Evolutionary conservation across 2,888 invertebrate genomes (phyloP).

Genomic region (Lottia gigantea): DNA sequence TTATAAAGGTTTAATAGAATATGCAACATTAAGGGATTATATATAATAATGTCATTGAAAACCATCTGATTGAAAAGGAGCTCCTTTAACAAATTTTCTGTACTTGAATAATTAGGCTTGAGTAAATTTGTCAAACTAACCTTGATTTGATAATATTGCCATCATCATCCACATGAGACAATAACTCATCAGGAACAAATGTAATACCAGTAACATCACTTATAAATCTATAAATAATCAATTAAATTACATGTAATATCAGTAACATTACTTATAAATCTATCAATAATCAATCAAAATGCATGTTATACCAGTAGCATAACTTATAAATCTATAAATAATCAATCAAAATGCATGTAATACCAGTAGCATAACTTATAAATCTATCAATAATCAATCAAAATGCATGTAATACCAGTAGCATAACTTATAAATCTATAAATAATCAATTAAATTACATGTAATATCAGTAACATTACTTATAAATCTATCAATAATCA

Average conservation of each 20-base stretch:
- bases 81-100: no score
- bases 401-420: neutral
- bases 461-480: conserved; percentile 11
- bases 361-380: no score
- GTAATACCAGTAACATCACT: conserved; percentile 12
- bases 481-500: neutral
- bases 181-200: conserved; percentile 12
- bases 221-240: conserved; percentile 3
- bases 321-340: conserved; percentile 9
- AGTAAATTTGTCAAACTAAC: neutral
- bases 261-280: no score
- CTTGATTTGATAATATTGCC: conserved; percentile 7
- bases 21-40: no score
- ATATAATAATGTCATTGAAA: no score
- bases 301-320: conserved; percentile 6
- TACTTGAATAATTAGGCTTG: no score
- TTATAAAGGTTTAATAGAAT: no score
- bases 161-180: conserved; percentile 13
- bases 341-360: neutral
- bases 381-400: no score
- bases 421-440: no score
- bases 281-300: neutral
- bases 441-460: neutral
- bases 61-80: no score
- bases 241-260: neutral